Evolutionary conservation across 2,888 invertebrate genomes (phyloP).

Genomic region (Cryptocheilus praepositus): DNA sequence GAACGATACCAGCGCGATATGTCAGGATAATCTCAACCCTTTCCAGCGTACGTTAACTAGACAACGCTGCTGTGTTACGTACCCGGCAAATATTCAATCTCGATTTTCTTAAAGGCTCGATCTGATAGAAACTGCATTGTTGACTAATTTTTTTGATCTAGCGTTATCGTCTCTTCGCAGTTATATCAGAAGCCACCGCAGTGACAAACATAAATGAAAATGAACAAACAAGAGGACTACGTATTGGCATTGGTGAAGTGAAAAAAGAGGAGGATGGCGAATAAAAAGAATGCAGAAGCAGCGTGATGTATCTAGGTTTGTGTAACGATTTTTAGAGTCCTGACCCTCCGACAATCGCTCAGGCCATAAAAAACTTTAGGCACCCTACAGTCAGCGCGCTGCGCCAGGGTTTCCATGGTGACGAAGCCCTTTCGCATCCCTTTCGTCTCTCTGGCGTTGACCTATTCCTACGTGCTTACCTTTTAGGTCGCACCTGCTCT

Average conservation of each 20-base stretch:
- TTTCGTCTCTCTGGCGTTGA: constrained; percentile 55
- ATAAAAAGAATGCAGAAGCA: constrained; percentile 9
- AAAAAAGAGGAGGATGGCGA: not conserved
- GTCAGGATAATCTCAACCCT: no score
- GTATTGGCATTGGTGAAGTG: not conserved
- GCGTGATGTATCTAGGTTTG: constrained; percentile 66
- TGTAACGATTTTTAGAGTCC: constrained; percentile 70
- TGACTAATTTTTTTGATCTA: no score
- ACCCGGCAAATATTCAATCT: no score
- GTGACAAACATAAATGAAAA: no score
- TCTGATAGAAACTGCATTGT: no score
- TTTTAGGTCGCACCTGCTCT: constrained; percentile 49
- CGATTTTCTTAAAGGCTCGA: no score
- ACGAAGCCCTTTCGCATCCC: constrained; percentile 65
- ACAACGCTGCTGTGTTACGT: no score
- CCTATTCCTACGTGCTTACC: constrained; percentile 59
- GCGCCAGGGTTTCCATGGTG: constrained; percentile 67
- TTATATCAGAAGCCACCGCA: no score
- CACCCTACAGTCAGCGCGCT: constrained; percentile 62
- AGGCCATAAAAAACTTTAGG: constrained; percentile 66
- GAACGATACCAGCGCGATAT: no score
- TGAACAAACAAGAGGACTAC: no score
- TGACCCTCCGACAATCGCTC: constrained; percentile 67
- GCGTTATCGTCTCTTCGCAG: no score
- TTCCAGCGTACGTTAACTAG: no score